Evolutionary conservation across 2,888 invertebrate species (phyloP).

Genomic region (Diarsia rubi): DNA sequence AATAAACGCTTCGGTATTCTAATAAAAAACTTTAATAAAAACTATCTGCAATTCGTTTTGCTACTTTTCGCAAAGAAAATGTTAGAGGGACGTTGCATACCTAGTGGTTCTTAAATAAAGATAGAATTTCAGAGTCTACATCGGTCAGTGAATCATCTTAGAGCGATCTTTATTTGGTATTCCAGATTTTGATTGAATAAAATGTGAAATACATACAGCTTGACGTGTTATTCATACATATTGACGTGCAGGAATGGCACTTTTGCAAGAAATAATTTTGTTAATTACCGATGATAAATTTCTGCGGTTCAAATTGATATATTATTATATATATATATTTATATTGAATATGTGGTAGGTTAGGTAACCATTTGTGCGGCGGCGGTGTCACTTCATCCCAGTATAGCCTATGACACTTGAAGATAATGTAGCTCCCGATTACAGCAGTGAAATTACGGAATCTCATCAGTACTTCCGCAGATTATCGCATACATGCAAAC

Average conservation of each 20-base stretch:
- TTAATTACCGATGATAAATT: no score
- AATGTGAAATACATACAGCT: no score
- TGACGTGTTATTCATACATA: no score
- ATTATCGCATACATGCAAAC: not conserved
- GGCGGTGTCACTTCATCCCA: no score
- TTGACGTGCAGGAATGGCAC: no score
- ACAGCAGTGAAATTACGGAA: not conserved
- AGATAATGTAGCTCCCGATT: not conserved
- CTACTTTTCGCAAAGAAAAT: not conserved
- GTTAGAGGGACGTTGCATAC: not conserved
- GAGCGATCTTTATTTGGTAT: no score
- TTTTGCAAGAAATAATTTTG: no score
- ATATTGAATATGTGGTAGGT: no score
- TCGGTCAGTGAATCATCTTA: not conserved
- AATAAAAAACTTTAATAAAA: constrained; percentile 46
- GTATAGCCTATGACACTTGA: not conserved
- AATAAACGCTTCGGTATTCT: constrained; percentile 25
- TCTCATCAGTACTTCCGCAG: not conserved
- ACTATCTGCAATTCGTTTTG: constrained; percentile 20
- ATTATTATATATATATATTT: no score
- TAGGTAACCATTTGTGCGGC: no score
- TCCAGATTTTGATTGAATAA: no score
- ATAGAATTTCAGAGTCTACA: not conserved
- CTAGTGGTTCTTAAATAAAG: constrained; percentile 11
- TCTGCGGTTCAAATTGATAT: no score